phyloP scores from a whole-genome alignment of 2,888 invertebrate genomes.

The Leucophenga maculata region DNA sequence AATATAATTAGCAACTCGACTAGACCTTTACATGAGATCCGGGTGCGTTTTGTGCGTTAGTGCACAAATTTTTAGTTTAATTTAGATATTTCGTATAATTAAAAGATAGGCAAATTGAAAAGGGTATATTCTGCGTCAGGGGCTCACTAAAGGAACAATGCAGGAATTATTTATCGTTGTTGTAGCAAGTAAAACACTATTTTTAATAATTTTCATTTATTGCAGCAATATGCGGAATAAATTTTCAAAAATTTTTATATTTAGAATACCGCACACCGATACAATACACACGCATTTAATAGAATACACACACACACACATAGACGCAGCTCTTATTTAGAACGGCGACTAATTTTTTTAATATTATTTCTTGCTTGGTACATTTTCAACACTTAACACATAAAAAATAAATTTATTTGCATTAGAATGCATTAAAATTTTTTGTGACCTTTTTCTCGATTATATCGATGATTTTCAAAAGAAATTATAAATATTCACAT shows the following conservation, averaged over 20 bases:
- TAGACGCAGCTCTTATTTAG: slow-evolving; percentile 32
- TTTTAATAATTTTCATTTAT: slow-evolving; percentile 36
- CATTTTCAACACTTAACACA: background rate
- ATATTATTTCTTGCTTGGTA: slow-evolving; percentile 4
- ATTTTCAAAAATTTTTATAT: slow-evolving; percentile 52
- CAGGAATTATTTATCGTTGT: background rate
- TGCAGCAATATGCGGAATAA: slow-evolving; percentile 45
- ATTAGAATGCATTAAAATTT: background rate
- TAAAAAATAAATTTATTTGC: slow-evolving; percentile 12
- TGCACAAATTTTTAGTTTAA: background rate
- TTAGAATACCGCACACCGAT: slow-evolving; percentile 51
- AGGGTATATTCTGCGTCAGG: background rate
- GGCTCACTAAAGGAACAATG: slow-evolving; percentile 5
- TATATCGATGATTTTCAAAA: background rate
- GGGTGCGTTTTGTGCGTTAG: background rate
- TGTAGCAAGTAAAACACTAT: slow-evolving; percentile 27
- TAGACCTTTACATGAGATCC: slow-evolving; percentile 47
- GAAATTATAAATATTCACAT: slow-evolving; percentile 17
- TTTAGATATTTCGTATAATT: background rate
- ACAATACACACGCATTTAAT: slow-evolving; percentile 31
- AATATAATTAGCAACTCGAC: slow-evolving; percentile 60
- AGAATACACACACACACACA: slow-evolving; percentile 31
- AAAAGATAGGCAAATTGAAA: no score
- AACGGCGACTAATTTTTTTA: slow-evolving; percentile 16
- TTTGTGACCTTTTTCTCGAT: no score